Evolutionary conservation across 2,797 vertebrate species (phyloP), one percentile per base, ranked within the genome.

Genomic region (Sebastes paucispinis): DNA sequence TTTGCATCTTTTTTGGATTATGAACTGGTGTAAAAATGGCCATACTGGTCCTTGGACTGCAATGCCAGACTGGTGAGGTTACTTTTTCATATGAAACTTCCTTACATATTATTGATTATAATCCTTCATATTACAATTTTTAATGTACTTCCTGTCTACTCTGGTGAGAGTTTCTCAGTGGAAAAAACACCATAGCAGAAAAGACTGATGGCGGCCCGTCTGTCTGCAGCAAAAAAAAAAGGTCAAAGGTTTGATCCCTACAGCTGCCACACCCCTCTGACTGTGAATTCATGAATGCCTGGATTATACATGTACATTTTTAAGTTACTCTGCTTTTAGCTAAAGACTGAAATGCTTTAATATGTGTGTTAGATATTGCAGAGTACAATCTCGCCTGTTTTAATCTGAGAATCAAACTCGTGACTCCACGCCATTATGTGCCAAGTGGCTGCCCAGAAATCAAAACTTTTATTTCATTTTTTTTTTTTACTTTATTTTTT

Each of bases 81-180:
- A 65, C 71, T 39, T 69, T 83, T 82, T 65, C 36, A 62, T 79
- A 87, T 75, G 73, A 83, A 84, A 84, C 79, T 84, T 84, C 27
- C 16, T 24, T 70, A 50, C 78, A 77, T 90, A 83, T 91, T 88
- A 85, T 76, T 82, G 47, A 65, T 83, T 84, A 84, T 89, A 88
- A 88, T 82, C 66, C 82, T 77, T 75, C 62, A 75, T 90, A 77
- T 86, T 84, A 83, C 79, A 85, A 55, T 39, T 39, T 89, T 91
- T 91, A 92, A 93, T 92, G 90, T 94, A 86, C 77, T 75, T 80
- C 69, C 27, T 85, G 54, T 88, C 67, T 66, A 5, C 43, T 69
- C 69, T 36, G 73, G 29, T 73, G 69, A 75, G 59, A 80, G 50
- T 67, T 59, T 81, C 32, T 79, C 73, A 34, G 36, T 36, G 71